Conservation (phyloP, 2,113 vertebrate species). For the Sceloporus undulatus region DNA sequence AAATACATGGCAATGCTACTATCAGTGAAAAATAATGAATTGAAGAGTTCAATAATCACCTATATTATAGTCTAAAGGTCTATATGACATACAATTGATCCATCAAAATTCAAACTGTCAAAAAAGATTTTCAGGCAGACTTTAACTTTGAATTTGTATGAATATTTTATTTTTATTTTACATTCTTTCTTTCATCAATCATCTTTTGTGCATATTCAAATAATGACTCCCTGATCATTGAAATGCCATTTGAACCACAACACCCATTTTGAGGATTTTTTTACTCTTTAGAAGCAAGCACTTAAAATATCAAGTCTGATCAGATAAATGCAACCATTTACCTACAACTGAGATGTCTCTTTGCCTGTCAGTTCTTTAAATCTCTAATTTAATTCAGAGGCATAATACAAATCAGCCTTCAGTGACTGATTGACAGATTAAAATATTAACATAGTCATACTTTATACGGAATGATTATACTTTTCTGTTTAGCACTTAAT, state of each 20-base stretch:
- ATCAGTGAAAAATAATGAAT: neutral
- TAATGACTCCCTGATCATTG: neutral
- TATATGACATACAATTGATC: neutral
- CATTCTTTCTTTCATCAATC: neutral
- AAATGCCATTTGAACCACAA: conserved; percentile 20
- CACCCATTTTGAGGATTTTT: neutral
- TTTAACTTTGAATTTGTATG: neutral
- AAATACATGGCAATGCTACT: neutral
- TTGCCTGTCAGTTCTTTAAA: conserved; percentile 16
- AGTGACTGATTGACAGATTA: conserved; percentile 34
- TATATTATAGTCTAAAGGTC: neutral
- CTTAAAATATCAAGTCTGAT: conserved; percentile 38
- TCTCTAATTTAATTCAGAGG: conserved; percentile 33
- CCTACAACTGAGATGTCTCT: conserved; percentile 21
- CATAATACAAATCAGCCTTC: conserved; percentile 36
- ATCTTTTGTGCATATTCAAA: neutral
- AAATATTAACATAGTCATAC: conserved; percentile 31
- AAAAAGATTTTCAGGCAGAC: neutral
- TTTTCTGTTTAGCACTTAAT: conserved; percentile 2
- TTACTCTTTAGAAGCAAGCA: conserved; percentile 19
- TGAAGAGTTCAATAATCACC: neutral
- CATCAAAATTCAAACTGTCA: neutral
- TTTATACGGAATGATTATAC: neutral
- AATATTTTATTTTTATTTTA: neutral
- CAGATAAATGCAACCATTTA: conserved; percentile 28